A percentile compares a stretch with the other conserved stretches of the same genome.
Evolutionary conservation across 1,140 invertebrate genomes (phyloP).

Genomic region (Bombus vancouverensis): DNA sequence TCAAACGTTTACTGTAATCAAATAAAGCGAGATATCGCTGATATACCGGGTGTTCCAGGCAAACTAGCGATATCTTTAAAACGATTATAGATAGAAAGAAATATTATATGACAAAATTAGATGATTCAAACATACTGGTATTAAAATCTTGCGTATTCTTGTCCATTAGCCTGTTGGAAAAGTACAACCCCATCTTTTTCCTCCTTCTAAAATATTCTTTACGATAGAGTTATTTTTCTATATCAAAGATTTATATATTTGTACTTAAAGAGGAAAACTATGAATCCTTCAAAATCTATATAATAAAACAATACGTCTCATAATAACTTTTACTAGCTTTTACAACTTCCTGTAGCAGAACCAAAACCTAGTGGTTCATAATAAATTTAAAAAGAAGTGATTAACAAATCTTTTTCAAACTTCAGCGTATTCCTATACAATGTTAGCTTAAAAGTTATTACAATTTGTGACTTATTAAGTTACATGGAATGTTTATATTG

Average conservation of each 20-base stretch:
- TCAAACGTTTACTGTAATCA: neutral
- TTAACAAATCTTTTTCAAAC: fast-evolving
- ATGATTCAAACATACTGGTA: neutral
- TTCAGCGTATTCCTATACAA: no score
- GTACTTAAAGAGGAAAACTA: neutral
- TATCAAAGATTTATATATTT: neutral
- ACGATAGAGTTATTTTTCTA: neutral
- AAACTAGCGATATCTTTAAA: neutral
- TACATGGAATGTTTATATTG: neutral
- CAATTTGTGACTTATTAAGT: neutral
- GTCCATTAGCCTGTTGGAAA: no score
- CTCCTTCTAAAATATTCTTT: neutral
- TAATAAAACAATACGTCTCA: neutral
- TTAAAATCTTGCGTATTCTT: neutral
- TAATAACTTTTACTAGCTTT: neutral
- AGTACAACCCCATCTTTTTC: neutral
- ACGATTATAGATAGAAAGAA: neutral
- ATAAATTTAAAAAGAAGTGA: no score
- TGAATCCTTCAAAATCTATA: neutral
- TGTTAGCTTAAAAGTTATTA: neutral
- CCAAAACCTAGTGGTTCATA: no score
- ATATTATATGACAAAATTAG: neutral
- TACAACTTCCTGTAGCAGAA: no score
- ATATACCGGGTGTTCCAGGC: neutral
- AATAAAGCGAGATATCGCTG: neutral